Conservation (phyloP, 1,140 invertebrate genomes). For the Muscidifurax raptorellus region DNA sequence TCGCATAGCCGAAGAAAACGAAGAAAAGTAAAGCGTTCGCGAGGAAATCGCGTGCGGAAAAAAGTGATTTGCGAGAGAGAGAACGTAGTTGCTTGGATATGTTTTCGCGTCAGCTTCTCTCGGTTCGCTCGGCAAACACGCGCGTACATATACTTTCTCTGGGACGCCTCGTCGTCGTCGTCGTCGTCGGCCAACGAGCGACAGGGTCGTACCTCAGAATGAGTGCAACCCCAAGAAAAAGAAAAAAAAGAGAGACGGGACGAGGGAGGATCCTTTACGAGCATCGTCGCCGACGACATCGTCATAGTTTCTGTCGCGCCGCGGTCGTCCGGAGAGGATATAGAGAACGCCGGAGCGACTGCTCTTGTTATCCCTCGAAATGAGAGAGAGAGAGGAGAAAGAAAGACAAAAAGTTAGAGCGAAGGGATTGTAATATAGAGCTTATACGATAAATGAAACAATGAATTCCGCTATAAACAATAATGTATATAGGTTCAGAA, state of each 20-base stretch:
- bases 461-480: background rate
- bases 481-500: too few species aligned
- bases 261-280: slow-evolving; percentile 61
- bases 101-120: slow-evolving; percentile 36
- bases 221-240: slow-evolving; percentile 19
- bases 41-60: slow-evolving; percentile 8
- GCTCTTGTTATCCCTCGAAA: slow-evolving; percentile 35
- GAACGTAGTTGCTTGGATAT: background rate
- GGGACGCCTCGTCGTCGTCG: background rate
- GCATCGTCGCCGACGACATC: slow-evolving; percentile 44
- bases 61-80: slow-evolving; percentile 42
- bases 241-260: background rate
- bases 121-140: slow-evolving; percentile 12
- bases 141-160: slow-evolving; percentile 1
- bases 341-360: background rate
- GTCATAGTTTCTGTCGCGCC: slow-evolving; percentile 52
- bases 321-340: slow-evolving; percentile 26
- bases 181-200: slow-evolving; percentile 25
- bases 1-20: background rate
- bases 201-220: slow-evolving; percentile 37
- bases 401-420: background rate
- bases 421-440: background rate
- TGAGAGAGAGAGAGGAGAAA: background rate
- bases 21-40: slow-evolving; percentile 4
- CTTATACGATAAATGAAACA: background rate